Percentiles rank a stretch among this genome's conserved stretches.
Evolutionary conservation across 2,113 vertebrate species (phyloP).

Genomic region (Nerophis ophidion): DNA sequence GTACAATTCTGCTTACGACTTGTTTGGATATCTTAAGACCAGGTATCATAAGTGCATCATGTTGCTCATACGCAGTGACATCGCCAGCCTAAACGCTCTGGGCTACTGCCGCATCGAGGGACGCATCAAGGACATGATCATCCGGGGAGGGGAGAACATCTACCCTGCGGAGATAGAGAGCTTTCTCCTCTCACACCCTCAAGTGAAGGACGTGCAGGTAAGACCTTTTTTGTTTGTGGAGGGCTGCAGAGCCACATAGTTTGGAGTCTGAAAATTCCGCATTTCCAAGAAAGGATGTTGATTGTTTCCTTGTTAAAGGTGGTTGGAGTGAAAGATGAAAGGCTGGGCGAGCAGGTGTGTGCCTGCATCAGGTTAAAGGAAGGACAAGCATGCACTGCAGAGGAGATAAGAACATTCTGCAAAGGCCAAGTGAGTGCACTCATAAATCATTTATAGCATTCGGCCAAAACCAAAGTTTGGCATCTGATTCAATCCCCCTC

Average conservation of each 20-base stretch:
- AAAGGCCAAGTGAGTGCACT: constrained; percentile 79
- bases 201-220: constrained; percentile 88
- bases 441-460: too few species aligned
- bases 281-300: not conserved
- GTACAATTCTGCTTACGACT: too few species aligned
- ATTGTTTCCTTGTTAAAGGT: constrained; percentile 69
- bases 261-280: too few species aligned
- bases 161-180: constrained; percentile 88
- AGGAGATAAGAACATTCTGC: constrained; percentile 85
- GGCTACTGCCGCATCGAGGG: constrained; percentile 92
- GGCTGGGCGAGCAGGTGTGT: constrained; percentile 91
- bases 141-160: constrained; percentile 93
- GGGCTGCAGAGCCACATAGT: constrained; percentile 20
- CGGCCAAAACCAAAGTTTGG: too few species aligned
- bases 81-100: constrained; percentile 72
- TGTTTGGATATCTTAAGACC: too few species aligned
- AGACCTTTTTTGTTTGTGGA: constrained; percentile 33
- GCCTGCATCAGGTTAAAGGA: constrained; percentile 79
- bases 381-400: constrained; percentile 68
- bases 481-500: too few species aligned
- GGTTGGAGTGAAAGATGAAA: constrained; percentile 84
- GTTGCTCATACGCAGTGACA: constrained; percentile 72
- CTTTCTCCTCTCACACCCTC: constrained; percentile 83
- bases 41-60: too few species aligned
- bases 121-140: constrained; percentile 90